Evolutionary conservation across 2,113 vertebrate genomes (phyloP).

Genomic region (Urocolius indicus): DNA sequence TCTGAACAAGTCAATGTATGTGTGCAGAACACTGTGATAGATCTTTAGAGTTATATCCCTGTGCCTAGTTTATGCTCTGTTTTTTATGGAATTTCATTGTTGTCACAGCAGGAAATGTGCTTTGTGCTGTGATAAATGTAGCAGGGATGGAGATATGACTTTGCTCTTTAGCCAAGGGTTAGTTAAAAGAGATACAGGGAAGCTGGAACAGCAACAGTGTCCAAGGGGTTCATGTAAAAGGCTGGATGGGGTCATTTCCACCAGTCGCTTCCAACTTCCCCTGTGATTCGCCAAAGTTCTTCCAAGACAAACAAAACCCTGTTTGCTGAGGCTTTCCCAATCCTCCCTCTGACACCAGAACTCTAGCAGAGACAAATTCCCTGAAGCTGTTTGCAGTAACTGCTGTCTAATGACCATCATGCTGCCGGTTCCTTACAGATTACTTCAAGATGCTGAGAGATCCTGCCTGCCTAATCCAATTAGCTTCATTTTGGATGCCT

Average conservation of each 20-base stretch:
- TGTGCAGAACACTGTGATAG: not conserved
- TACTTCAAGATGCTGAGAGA: not conserved
- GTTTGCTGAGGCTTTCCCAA: not conserved
- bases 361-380: not conserved
- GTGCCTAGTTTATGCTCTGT: not conserved
- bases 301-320: slow-evolving; percentile 17
- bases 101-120: not conserved
- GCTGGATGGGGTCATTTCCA: not conserved
- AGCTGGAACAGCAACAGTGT: not conserved
- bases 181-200: not conserved
- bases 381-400: not conserved
- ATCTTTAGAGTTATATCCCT: not conserved
- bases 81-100: not conserved
- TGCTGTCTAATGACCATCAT: not conserved
- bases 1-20: fast-evolving
- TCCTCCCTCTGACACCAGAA: not conserved
- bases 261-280: not conserved
- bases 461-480: not conserved
- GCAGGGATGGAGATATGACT: not conserved
- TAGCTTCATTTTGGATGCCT: not conserved
- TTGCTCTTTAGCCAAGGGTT: not conserved
- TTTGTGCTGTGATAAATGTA: not conserved
- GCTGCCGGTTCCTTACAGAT: not conserved
- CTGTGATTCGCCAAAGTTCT: not conserved
- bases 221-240: not conserved